Conservation (phyloP, 1,140 invertebrate genomes). For the Cephus cinctus region DNA sequence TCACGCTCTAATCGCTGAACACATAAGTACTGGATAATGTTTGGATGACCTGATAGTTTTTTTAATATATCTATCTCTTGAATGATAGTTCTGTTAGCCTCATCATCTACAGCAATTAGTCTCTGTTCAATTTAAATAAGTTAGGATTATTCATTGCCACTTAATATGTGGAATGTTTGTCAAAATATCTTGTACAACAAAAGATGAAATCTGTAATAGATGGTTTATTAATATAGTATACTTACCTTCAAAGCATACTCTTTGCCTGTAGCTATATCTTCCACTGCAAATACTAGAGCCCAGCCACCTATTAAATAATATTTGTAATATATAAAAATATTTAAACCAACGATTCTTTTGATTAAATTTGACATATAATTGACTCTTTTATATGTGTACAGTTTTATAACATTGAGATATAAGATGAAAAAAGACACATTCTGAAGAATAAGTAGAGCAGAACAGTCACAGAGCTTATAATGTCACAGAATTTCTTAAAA, state of each 20-base stretch:
- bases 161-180: too few relatives aligned
- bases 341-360: too few relatives aligned
- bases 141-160: too few relatives aligned
- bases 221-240: conserved; percentile 6
- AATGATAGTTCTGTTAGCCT: conserved; percentile 72
- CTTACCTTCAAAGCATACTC: conserved; percentile 86
- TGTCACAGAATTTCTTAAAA: too few relatives aligned
- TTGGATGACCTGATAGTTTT: conserved; percentile 75
- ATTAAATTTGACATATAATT: conserved; percentile 25
- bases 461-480: too few relatives aligned
- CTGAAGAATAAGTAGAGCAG: too few relatives aligned
- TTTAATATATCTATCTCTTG: conserved; percentile 80
- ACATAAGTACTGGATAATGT: conserved; percentile 77
- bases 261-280: conserved; percentile 81
- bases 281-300: conserved; percentile 91
- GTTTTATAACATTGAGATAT: not conserved
- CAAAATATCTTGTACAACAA: conserved; percentile 5
- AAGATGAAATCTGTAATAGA: conserved; percentile 7
- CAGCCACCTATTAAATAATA: conserved; percentile 78
- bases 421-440: not conserved
- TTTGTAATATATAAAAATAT: conserved; percentile 17
- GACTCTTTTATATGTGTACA: not conserved
- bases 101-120: conserved; percentile 75
- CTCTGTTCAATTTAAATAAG: conserved; percentile 54
- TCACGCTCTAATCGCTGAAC: conserved; percentile 68